Evolutionary conservation across 1,140 invertebrate species (phyloP).

Genomic region (Pectinophora gossypiella): DNA sequence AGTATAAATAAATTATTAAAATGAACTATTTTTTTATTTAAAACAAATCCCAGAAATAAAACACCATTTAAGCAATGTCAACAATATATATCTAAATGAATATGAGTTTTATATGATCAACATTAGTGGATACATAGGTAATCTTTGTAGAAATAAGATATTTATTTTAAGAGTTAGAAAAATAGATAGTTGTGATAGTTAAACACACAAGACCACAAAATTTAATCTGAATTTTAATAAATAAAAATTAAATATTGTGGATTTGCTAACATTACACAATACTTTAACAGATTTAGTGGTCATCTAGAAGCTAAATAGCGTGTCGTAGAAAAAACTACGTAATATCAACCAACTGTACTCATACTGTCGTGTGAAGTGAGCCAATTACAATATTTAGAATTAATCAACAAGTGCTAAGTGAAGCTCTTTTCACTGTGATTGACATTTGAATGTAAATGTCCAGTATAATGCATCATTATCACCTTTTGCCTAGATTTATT

Average conservation of each 20-base stretch:
- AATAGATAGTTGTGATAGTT: slow-evolving; percentile 60
- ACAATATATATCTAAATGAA: slow-evolving; percentile 61
- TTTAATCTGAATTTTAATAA: slow-evolving; percentile 8
- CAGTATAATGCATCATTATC: no score
- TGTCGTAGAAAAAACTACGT: slow-evolving; percentile 22
- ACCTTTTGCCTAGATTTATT: no score
- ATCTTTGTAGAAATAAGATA: slow-evolving; percentile 50
- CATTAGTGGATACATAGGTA: slow-evolving; percentile 12
- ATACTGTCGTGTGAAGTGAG: slow-evolving; percentile 15
- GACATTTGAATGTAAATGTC: background rate
- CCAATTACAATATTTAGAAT: slow-evolving; percentile 41
- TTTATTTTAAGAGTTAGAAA: slow-evolving; percentile 59
- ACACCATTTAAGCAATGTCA: slow-evolving; percentile 65
- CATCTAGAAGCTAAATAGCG: no score
- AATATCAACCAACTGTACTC: slow-evolving; percentile 16
- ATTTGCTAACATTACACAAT: no score
- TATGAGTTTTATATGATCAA: slow-evolving; percentile 48
- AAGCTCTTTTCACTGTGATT: slow-evolving; percentile 27
- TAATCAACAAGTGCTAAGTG: slow-evolving; percentile 40
- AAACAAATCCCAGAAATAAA: slow-evolving; percentile 49
- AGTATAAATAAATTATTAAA: no score
- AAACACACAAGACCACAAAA: slow-evolving; percentile 48
- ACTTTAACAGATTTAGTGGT: no score
- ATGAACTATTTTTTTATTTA: no score
- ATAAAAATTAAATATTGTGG: no score